Percentiles rank a stretch among this genome's conserved stretches.
These are phyloP conservation scores for Temnothorax unifasciatus DNA, from an alignment of 2,888 invertebrate genomes.

Conservation along the genomic window DNA sequence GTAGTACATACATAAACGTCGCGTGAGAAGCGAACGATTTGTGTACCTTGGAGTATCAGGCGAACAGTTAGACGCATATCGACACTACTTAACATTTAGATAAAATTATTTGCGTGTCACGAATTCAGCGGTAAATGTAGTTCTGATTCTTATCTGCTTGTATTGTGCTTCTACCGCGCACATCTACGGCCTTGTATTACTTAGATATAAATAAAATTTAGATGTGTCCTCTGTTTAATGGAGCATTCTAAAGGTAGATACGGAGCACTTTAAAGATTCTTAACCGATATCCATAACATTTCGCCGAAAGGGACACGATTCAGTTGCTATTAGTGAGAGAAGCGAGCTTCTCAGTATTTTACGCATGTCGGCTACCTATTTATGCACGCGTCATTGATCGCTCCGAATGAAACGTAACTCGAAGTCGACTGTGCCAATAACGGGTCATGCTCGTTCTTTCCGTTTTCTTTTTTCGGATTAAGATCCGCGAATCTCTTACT, in stretches of 20 bases:
- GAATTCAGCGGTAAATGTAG: background rate
- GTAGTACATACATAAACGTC: background rate
- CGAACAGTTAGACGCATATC: background rate
- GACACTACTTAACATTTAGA: background rate
- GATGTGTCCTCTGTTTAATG: background rate
- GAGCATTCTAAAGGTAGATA: background rate
- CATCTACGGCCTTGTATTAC: background rate
- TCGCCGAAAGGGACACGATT: background rate
- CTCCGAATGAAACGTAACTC: constrained; percentile 26
- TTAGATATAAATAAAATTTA: constrained; percentile 1
- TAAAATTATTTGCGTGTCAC: background rate
- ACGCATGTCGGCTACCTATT: constrained; percentile 24
- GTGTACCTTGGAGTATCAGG: background rate
- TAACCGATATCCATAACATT: background rate
- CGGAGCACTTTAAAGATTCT: background rate
- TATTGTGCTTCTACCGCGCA: background rate
- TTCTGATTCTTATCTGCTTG: background rate
- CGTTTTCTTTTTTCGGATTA: background rate
- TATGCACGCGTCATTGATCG: constrained; percentile 44
- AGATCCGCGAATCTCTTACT: background rate
- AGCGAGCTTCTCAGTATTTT: background rate
- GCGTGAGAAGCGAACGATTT: constrained; percentile 7
- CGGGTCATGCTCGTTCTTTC: background rate
- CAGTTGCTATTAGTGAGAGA: background rate
- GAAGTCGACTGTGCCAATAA: constrained; percentile 28